phyloP scores from a whole-genome alignment of 2,113 vertebrate genomes.

The Hystrix cristata region DNA sequence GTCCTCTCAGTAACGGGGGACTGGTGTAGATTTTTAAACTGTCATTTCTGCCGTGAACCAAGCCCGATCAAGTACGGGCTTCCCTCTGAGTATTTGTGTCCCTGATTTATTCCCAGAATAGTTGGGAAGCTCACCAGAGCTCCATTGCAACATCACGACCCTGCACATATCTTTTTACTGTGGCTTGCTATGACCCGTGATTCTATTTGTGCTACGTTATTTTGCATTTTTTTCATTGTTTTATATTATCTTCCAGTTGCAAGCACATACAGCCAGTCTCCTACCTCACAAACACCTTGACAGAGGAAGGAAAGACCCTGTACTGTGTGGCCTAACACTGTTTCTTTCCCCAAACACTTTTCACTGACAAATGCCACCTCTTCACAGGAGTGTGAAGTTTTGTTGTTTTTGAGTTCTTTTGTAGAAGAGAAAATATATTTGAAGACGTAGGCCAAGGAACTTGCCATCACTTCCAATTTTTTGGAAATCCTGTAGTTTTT shows the following conservation, averaged over 20 bases:
- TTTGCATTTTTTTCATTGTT: not conserved
- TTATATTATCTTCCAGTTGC: not conserved
- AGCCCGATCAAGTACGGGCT: not conserved
- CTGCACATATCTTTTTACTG: not conserved
- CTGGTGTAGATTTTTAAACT: conserved; percentile 37
- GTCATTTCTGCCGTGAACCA: conserved; percentile 48
- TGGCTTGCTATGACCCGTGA: not conserved
- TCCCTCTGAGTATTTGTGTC: not conserved
- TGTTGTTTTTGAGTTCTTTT: not conserved
- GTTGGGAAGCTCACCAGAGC: not conserved
- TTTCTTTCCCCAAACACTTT: not conserved
- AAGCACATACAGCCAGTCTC: not conserved
- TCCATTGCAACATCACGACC: not conserved
- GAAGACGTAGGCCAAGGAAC: not conserved
- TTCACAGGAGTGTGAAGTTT: not conserved
- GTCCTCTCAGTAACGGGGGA: not conserved
- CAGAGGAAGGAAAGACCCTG: not conserved
- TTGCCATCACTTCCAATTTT: not conserved
- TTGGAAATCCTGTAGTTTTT: not conserved
- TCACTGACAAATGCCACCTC: not conserved
- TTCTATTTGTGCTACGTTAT: not conserved
- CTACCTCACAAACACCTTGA: not conserved
- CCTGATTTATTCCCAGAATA: not conserved
- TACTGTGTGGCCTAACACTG: not conserved
- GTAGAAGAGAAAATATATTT: not conserved